phyloP scores from a whole-genome alignment of 1,140 invertebrate genomes.

The Acyrthosiphon pisum region DNA sequence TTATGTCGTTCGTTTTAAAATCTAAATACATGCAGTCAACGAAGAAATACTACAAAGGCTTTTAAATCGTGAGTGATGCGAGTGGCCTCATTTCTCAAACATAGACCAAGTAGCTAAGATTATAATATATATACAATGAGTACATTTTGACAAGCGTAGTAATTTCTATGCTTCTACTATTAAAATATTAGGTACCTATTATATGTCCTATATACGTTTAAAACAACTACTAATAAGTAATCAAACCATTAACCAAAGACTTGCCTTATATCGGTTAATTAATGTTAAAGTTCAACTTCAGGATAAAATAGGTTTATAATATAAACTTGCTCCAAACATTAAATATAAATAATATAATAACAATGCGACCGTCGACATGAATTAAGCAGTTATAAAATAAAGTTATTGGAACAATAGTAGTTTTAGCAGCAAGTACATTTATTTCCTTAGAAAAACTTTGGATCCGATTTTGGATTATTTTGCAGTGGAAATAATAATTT shows the following conservation, averaged over 20 bases:
- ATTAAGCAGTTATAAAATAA: background rate
- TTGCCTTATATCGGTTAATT: background rate
- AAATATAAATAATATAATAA: no score
- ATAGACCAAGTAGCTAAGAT: background rate
- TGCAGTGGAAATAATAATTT: background rate
- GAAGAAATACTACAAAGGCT: slow-evolving; percentile 45
- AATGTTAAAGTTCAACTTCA: background rate
- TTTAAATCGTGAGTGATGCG: background rate
- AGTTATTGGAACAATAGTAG: background rate
- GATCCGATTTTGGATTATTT: background rate
- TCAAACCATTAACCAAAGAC: background rate
- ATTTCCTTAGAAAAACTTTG: background rate
- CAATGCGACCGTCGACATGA: background rate
- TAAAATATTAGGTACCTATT: background rate
- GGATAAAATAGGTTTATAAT: background rate
- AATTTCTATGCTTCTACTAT: background rate
- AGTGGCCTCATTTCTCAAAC: background rate
- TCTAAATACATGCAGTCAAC: background rate
- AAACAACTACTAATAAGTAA: background rate
- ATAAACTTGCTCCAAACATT: background rate
- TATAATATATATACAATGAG: background rate
- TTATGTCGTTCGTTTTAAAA: slow-evolving; percentile 22
- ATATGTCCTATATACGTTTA: background rate
- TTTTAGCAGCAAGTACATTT: background rate
- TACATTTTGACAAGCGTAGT: background rate